Conservation (phyloP, 2,113 vertebrate species). For the Rattus norvegicus region GRCr8 NC_086023.1:171307001-171307500, state of each 20-base stretch:
- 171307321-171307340: too few species aligned
- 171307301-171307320: not conserved
- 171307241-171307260: not conserved
- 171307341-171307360: too few species aligned
- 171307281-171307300: not conserved
- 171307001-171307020: not conserved
- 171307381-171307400: accelerated
- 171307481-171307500: not conserved
- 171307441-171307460: not conserved
- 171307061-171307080: too few species aligned
- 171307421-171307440: accelerated
- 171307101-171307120: not conserved
- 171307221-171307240: not conserved
- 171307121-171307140: not conserved
- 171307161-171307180: not conserved
- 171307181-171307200: too few species aligned
- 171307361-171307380: not conserved
- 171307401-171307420: too few species aligned
- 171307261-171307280: not conserved
- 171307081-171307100: too few species aligned
- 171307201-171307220: not conserved
- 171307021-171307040: not conserved
- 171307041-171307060: not conserved
- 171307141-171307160: not conserved
- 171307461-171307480: not conserved